A percentile compares a stretch with the other conserved stretches of the same genome.
Evolutionary conservation across 2,888 invertebrate genomes (phyloP).

Genomic region (Pollenia amentaria): DNA sequence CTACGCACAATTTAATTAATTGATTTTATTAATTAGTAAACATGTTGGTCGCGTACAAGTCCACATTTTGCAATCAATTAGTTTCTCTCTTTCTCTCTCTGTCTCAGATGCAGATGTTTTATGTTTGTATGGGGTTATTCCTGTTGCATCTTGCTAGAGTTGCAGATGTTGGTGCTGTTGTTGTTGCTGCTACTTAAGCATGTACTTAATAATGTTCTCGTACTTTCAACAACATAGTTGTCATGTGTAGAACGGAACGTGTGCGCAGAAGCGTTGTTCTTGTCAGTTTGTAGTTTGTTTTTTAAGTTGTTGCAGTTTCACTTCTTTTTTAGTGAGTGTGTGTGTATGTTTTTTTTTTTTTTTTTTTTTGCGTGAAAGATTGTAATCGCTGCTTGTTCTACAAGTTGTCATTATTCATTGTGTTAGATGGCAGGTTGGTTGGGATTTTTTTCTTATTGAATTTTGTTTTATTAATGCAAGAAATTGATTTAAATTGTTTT

Average conservation of each 20-base stretch:
- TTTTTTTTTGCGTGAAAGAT: conserved; percentile 52
- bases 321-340: background rate
- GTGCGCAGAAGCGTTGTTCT: conserved; percentile 66
- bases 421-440: conserved; percentile 56
- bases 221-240: conserved; percentile 47
- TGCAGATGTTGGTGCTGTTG: conserved; percentile 4
- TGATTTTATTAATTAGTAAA: conserved; percentile 70
- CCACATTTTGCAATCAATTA: conserved; percentile 60
- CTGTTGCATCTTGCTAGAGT: background rate
- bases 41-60: conserved; percentile 48
- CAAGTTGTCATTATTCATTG: conserved; percentile 64
- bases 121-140: background rate
- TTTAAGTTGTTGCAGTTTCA: conserved; percentile 9
- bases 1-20: conserved; percentile 71
- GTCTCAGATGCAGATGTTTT: conserved; percentile 51
- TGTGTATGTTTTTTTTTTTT: background rate
- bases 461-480: conserved; percentile 25
- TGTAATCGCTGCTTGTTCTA: conserved; percentile 59
- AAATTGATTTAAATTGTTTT: conserved; percentile 71
- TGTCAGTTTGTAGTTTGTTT: conserved; percentile 44
- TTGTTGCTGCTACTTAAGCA: conserved; percentile 13
- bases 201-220: conserved; percentile 37
- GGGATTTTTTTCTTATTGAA: background rate
- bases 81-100: conserved; percentile 11
- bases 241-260: conserved; percentile 46